These are phyloP conservation scores for Rosalia funebris DNA, from an alignment of 2,888 invertebrate genomes.

Conservation along the genomic window DNA sequence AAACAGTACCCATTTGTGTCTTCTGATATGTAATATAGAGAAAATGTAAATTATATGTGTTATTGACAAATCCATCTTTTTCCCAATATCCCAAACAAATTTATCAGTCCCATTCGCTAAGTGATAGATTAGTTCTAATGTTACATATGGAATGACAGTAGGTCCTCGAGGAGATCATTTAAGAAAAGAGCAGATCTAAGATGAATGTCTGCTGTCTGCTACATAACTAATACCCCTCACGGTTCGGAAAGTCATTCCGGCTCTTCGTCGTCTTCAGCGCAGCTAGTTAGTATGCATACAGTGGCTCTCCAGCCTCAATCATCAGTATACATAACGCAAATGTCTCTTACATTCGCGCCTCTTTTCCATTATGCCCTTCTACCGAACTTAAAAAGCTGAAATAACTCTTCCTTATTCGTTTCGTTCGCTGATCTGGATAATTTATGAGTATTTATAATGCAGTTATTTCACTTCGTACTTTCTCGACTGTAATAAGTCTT, in stretches of 20 bases:
- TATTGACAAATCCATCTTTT: no score
- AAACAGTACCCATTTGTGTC: no score
- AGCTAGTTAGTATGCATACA: conserved; percentile 53
- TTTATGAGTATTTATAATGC: conserved; percentile 58
- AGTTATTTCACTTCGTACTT: conserved; percentile 46
- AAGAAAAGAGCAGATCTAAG: conserved; percentile 29
- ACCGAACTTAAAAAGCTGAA: conserved; percentile 57
- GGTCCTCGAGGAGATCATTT: conserved; percentile 21
- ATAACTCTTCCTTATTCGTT: conserved; percentile 58
- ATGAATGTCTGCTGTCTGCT: conserved; percentile 42
- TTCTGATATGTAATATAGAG: no score
- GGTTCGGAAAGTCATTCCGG: conserved; percentile 45
- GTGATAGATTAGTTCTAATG: conserved; percentile 21
- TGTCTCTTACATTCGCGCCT: conserved; percentile 59
- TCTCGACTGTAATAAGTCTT: conserved; percentile 21
- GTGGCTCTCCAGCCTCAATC: conserved; percentile 54
- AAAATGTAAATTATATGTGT: no score
- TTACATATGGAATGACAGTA: conserved; percentile 20
- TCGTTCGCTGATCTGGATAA: conserved; percentile 55
- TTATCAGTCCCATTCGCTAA: not conserved
- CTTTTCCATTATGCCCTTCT: conserved; percentile 56
- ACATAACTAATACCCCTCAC: conserved; percentile 44
- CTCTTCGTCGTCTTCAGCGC: conserved; percentile 28
- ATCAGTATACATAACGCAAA: conserved; percentile 60
- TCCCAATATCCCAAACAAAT: not conserved